These are phyloP conservation scores for Drosophila fulvimacula DNA, from an alignment of 2,888 invertebrate genomes.

Conservation along the genomic window DNA sequence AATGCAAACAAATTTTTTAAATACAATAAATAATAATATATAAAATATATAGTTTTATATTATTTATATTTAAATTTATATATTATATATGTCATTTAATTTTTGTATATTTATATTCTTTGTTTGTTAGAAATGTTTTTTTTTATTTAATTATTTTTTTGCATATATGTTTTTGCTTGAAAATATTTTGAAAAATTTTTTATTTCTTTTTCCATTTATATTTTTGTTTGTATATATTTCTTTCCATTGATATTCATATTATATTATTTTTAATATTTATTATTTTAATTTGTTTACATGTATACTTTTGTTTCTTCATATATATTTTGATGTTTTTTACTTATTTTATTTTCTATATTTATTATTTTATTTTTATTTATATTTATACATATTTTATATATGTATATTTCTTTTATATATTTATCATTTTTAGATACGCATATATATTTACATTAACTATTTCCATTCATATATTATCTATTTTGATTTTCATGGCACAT, in stretches of 20 bases:
- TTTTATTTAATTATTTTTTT: background rate
- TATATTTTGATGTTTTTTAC: background rate
- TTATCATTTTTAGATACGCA: background rate
- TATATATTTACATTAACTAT: background rate
- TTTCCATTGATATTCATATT: background rate
- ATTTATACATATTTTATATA: background rate
- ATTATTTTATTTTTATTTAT: background rate
- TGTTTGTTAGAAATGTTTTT: background rate
- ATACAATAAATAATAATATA: background rate
- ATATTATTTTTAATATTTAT: too few relatives aligned
- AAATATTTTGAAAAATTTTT: background rate
- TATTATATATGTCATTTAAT: too few relatives aligned
- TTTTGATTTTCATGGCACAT: background rate
- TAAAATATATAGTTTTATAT: background rate
- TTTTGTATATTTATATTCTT: background rate
- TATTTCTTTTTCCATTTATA: background rate
- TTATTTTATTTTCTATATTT: background rate
- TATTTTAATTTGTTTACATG: background rate
- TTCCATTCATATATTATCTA: background rate
- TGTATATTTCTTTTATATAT: background rate
- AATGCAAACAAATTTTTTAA: background rate
- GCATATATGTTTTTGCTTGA: too few relatives aligned
- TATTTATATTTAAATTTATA: background rate
- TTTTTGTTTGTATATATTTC: background rate
- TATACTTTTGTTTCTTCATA: too few relatives aligned